Conservation (phyloP, 2,888 invertebrate genomes). For the Orchesellides sinensis region DNA sequence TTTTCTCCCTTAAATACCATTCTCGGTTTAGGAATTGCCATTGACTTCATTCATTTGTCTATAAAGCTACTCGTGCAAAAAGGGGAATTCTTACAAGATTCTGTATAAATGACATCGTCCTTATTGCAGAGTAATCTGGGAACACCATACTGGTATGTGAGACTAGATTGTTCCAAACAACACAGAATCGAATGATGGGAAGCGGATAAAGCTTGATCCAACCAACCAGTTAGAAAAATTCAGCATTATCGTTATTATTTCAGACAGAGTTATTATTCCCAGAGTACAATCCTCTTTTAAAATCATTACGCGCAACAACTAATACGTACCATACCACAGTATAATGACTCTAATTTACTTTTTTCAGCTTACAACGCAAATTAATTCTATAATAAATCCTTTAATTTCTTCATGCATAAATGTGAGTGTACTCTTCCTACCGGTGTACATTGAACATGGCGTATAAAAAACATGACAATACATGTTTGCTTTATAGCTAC, state of each 20-base stretch:
- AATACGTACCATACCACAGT: neutral
- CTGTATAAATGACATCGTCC: neutral
- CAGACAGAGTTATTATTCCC: no score
- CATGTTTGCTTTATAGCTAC: neutral
- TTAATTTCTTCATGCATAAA: conserved; percentile 11
- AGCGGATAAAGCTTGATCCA: conserved; percentile 3
- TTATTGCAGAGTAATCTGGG: neutral
- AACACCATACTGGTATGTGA: no score
- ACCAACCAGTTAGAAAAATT: neutral
- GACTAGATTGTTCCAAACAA: neutral
- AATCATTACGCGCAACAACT: no score
- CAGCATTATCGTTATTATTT: no score
- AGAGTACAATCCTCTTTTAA: neutral
- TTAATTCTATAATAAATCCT: conserved; percentile 26
- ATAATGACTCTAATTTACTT: conserved; percentile 25
- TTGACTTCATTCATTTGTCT: conserved; percentile 69
- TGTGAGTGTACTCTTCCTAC: neutral
- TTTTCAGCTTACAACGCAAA: conserved; percentile 1
- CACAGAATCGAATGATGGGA: neutral
- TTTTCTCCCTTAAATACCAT: conserved; percentile 39
- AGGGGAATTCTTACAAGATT: neutral
- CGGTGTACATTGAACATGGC: neutral
- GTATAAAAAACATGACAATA: neutral
- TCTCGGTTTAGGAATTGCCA: conserved; percentile 65
- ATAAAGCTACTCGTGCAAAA: conserved; percentile 72